Conservation (phyloP, 2,797 vertebrate genomes). For the Eidolon dupreanum region DNA sequence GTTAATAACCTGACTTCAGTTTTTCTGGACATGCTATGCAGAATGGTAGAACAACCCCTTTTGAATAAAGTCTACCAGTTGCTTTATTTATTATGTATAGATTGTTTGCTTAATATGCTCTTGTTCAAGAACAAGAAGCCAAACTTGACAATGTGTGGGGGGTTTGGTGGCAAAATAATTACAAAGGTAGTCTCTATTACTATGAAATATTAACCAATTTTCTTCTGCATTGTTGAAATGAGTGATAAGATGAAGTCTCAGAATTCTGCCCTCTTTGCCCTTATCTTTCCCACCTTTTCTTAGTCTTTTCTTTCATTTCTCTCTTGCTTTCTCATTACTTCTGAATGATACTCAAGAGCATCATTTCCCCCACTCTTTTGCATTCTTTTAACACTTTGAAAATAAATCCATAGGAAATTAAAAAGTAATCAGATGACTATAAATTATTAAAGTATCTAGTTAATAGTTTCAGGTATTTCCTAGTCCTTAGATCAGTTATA, state of each 20-base stretch:
- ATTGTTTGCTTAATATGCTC: conserved; percentile 43
- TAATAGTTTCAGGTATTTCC: not conserved
- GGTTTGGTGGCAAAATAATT: conserved; percentile 39
- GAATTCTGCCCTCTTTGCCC: not conserved
- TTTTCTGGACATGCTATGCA: not conserved
- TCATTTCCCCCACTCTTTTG: not conserved
- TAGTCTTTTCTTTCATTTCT: not conserved
- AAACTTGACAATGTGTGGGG: not conserved
- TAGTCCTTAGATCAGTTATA: not conserved
- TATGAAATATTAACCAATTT: conserved; percentile 1
- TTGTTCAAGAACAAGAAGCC: conserved; percentile 16
- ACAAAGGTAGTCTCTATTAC: not conserved
- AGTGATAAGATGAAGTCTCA: not conserved
- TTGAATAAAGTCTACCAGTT: not conserved
- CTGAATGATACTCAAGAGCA: not conserved
- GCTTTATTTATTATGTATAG: conserved; percentile 28
- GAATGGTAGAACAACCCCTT: not conserved
- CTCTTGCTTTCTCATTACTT: not conserved
- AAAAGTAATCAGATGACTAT: conserved; percentile 5
- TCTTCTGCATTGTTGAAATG: not conserved
- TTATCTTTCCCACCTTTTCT: not conserved
- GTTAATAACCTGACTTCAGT: not conserved
- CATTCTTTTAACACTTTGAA: conserved; percentile 14
- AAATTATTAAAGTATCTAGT: conserved; percentile 12
- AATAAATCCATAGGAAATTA: conserved; percentile 29